These are phyloP conservation scores for Acanthosepion esculentum DNA, from an alignment of 2,888 invertebrate genomes.

Conservation along the genomic window DNA sequence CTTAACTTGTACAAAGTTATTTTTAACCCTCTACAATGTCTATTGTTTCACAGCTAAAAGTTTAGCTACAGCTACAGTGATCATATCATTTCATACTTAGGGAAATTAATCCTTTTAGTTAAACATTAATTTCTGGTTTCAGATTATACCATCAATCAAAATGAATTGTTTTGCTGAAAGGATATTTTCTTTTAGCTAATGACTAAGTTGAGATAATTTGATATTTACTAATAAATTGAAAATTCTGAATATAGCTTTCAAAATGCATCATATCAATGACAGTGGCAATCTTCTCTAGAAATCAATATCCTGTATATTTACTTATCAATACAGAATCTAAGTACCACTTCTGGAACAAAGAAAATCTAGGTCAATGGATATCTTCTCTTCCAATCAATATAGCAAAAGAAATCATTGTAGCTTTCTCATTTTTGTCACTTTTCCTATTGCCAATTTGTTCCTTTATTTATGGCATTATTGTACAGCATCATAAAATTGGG, in stretches of 20 bases:
- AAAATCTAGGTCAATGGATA: constrained; percentile 33
- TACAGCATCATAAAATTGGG: background rate
- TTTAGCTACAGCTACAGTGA: background rate
- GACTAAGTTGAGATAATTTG: background rate
- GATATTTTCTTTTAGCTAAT: too few relatives aligned
- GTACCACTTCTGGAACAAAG: background rate
- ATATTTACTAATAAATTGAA: background rate
- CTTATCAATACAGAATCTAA: background rate
- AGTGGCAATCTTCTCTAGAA: constrained; percentile 21
- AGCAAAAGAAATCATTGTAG: background rate
- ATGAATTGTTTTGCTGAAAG: background rate
- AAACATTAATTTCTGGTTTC: background rate
- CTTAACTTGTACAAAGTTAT: background rate
- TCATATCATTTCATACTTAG: background rate
- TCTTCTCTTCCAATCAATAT: constrained; percentile 8
- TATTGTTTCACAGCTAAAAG: background rate
- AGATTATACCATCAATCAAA: background rate
- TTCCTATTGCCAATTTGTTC: constrained; percentile 12
- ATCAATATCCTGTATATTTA: constrained; percentile 33
- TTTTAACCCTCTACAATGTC: background rate
- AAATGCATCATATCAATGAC: background rate
- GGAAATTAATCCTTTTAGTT: background rate
- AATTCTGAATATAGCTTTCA: background rate
- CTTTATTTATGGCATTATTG: background rate
- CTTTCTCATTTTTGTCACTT: background rate